Conservation (phyloP, 2,797 vertebrate species). For the Acanthurus tractus region DNA sequence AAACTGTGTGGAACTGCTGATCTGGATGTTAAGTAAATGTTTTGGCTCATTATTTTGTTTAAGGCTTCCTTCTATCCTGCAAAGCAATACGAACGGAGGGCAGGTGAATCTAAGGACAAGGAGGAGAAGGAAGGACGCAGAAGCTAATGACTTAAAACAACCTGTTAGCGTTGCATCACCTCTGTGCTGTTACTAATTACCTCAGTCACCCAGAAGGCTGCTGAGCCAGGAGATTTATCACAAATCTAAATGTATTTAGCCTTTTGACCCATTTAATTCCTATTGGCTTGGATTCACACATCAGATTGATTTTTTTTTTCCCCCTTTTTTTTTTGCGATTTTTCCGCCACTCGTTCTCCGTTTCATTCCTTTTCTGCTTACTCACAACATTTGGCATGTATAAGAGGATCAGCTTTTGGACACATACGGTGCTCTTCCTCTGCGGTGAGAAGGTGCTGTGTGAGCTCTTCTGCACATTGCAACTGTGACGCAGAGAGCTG, state of each 20-base stretch:
- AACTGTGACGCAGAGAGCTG: slow-evolving; percentile 47
- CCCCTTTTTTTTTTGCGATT: slow-evolving; percentile 14
- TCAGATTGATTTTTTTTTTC: slow-evolving; percentile 44
- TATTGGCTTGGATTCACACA: slow-evolving; percentile 21
- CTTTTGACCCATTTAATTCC: slow-evolving; percentile 56
- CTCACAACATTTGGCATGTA: slow-evolving; percentile 44
- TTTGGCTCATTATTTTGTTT: slow-evolving; percentile 39
- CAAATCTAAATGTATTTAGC: slow-evolving; percentile 59
- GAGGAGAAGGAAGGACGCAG: slow-evolving; percentile 16
- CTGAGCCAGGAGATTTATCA: slow-evolving; percentile 54
- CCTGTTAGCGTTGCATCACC: slow-evolving; percentile 48
- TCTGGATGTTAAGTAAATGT: slow-evolving; percentile 29
- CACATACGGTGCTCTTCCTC: slow-evolving; percentile 41
- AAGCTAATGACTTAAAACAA: slow-evolving; percentile 42
- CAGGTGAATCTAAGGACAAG: slow-evolving; percentile 33
- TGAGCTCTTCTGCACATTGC: slow-evolving; percentile 55
- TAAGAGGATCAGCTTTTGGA: slow-evolving; percentile 69
- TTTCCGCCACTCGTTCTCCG: neutral
- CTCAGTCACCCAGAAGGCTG: slow-evolving; percentile 48
- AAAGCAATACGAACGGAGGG: slow-evolving; percentile 16
- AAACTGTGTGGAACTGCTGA: slow-evolving; percentile 24
- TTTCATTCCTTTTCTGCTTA: slow-evolving; percentile 54
- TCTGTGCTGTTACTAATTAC: slow-evolving; percentile 55
- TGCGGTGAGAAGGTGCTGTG: slow-evolving; percentile 54
- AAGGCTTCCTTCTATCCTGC: slow-evolving; percentile 20